These are phyloP conservation scores for Clarias batrachus DNA, from an alignment of 2,113 vertebrate species.

Conservation along the genomic window DNA sequence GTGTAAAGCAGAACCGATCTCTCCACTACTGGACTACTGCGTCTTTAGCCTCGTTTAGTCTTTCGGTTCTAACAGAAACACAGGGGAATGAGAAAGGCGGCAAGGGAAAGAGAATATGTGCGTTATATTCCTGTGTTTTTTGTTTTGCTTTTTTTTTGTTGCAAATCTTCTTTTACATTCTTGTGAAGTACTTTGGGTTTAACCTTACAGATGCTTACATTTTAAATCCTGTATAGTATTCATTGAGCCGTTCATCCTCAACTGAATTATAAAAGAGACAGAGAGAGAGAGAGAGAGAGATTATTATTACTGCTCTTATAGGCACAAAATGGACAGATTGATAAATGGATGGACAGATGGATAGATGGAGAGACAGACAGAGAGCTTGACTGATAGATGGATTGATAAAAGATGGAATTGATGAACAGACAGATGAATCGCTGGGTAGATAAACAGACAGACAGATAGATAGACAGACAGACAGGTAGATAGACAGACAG, in stretches of 20 bases:
- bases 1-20: conserved; percentile 2
- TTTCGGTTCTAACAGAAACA: neutral
- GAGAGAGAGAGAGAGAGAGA: neutral
- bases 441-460: too few relatives aligned
- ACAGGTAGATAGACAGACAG: neutral
- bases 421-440: too few relatives aligned
- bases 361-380: neutral
- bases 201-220: neutral
- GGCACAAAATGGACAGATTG: neutral
- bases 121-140: neutral
- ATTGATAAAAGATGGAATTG: neutral
- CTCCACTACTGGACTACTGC: neutral
- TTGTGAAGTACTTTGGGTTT: neutral
- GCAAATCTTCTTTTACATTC: neutral
- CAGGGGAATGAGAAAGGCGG: neutral
- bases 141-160: too few relatives aligned
- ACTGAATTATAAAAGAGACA: neutral
- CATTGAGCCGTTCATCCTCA: neutral
- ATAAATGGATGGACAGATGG: neutral
- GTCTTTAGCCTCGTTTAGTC: neutral
- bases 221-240: neutral
- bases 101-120: neutral
- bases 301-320: neutral
- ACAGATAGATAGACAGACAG: neutral
- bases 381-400: neutral